phyloP scores from a whole-genome alignment of 2,113 vertebrate genomes.

The Furnarius figulus region DNA sequence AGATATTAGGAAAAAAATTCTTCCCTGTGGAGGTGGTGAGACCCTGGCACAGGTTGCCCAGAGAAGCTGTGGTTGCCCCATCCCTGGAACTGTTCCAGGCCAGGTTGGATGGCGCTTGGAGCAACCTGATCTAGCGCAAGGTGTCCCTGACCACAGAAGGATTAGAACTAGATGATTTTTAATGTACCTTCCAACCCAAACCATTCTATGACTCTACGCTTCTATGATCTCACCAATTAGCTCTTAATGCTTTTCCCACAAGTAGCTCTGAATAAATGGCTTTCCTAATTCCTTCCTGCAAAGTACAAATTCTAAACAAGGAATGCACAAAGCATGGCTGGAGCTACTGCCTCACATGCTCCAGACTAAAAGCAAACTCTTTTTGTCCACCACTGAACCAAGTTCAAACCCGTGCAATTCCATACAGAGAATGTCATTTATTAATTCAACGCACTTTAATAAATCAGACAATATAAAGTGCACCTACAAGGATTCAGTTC shows the following conservation, averaged over 20 bases:
- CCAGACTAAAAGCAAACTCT: not conserved
- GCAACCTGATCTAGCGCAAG: not conserved
- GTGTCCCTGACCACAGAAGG: not conserved
- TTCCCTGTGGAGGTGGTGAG: not conserved
- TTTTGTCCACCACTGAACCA: not conserved
- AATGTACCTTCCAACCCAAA: not conserved
- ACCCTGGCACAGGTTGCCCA: not conserved
- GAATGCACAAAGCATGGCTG: not conserved
- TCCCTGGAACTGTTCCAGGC: not conserved
- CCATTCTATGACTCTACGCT: not conserved
- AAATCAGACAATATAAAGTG: conserved; percentile 37
- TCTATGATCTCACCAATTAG: not conserved
- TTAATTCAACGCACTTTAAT: conserved; percentile 53
- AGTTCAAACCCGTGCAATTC: not conserved
- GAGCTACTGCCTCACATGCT: not conserved
- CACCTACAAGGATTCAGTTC: conserved; percentile 35
- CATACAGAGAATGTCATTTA: not conserved
- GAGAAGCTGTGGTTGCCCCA: not conserved
- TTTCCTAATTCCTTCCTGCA: not conserved
- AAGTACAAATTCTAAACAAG: not conserved
- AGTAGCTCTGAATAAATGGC: not conserved
- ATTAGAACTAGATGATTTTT: not conserved
- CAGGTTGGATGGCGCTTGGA: not conserved
- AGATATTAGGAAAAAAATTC: not conserved
- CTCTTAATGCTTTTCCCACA: not conserved